phyloP scores from a whole-genome alignment of 2,888 invertebrate species.

The Drosophila nr. medialis region DNA sequence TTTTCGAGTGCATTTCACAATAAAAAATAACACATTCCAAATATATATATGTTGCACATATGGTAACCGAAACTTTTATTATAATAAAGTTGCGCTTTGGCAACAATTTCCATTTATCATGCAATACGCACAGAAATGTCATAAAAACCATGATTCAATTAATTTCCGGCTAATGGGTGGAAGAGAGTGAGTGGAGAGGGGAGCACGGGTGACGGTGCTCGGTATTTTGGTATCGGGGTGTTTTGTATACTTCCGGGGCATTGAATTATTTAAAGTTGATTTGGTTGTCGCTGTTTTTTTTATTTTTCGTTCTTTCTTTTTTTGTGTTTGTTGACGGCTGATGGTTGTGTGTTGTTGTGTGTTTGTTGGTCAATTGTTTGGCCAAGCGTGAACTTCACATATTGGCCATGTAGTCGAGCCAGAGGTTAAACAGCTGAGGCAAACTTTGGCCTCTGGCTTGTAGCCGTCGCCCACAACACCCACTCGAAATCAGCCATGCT shows the following conservation, averaged over 20 bases:
- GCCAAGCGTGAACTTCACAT: constrained; percentile 69
- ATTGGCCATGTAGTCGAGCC: constrained; percentile 42
- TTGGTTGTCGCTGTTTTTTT: constrained; percentile 18
- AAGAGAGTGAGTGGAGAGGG: neutral
- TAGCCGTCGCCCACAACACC: constrained; percentile 18
- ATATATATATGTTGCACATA: neutral
- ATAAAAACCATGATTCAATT: constrained; percentile 49
- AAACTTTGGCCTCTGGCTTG: constrained; percentile 16
- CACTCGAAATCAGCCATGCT: neutral
- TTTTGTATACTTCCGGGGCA: constrained; percentile 47
- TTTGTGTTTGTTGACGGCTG: constrained; percentile 12
- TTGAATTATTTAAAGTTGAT: constrained; percentile 73
- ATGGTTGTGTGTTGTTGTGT: constrained; percentile 16
- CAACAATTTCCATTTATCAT: constrained; percentile 8
- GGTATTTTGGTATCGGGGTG: constrained; percentile 4
- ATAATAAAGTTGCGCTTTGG: constrained; percentile 12
- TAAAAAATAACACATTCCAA: neutral
- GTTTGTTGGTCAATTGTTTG: constrained; percentile 49
- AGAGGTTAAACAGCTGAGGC: constrained; percentile 71
- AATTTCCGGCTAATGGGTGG: constrained; percentile 10
- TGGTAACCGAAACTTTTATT: constrained; percentile 5
- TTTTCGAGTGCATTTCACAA: neutral
- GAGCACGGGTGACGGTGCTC: neutral
- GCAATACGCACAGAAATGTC: constrained; percentile 10
- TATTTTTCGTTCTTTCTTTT: neutral